Evolutionary conservation across 2,888 invertebrate genomes (phyloP), one percentile per base, ranked within the genome.

Genomic region (Allolobophora icterica): DNA sequence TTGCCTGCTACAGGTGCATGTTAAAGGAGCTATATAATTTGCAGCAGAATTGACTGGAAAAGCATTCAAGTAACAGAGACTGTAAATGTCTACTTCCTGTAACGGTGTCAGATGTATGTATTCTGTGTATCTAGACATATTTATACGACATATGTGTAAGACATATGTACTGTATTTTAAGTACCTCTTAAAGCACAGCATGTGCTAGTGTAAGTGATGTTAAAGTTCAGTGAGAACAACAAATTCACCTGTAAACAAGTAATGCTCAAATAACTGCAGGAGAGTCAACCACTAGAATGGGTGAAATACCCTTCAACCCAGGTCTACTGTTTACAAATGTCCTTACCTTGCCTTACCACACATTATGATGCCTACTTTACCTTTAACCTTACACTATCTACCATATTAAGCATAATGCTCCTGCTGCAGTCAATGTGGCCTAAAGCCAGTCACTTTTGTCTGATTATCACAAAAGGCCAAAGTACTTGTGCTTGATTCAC

Each of bases 161-260:
- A 52, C 52, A n/a, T 21, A n/a, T n/a, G n/a, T 71, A 71, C 6
- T 8, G 8, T n/a, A 30, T 8, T 71, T 71, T 4, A 30, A 71
- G 71, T 71, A 71, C n/a, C 71, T 71, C 71, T 71, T 71, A 8
- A 71, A 71, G 71, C n/a, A n/a, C 71, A n/a, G 71, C 71, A 71
- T 71, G 30, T n/a, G 71, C 71, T 8, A 71, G 71, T n/a, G 30
- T 71, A 71, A 71, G n/a, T 71, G 71, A 8, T 71, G n/a, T 71
- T 71, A 71, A 71, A 71, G 71, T 71, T n/a, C 30, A 71, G 6
- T 71, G n/a, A 8, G 71, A 71, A n/a, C 71, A n/a, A n/a, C 71
- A 71, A n/a, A n/a, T n/a, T 71, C 71, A 71, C n/a, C 71, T 71
- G n/a, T 71, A n/a, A n/a, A 13, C n/a, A 71, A n/a, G 6, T 8